phyloP scores from a whole-genome alignment of 1,140 invertebrate genomes.

The Bombus waltoni region DNA sequence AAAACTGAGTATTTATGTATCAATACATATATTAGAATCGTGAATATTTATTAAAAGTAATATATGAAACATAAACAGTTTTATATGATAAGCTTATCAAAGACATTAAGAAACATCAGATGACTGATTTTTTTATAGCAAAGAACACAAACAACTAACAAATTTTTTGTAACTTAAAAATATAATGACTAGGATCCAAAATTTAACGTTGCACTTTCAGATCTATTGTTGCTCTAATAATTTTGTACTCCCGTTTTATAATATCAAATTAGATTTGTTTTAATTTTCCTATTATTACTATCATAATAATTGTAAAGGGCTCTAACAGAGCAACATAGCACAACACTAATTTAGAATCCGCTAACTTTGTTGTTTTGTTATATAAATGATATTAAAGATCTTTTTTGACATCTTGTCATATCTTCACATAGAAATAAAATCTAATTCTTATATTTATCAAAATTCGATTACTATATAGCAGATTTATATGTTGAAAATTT shows the following conservation, averaged over 20 bases:
- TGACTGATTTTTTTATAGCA: conserved; percentile 21
- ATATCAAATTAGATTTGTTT: background rate
- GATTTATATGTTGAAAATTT: conserved; percentile 13
- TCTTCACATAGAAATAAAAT: conserved; percentile 2
- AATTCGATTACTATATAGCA: conserved; percentile 11
- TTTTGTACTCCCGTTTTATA: conserved; percentile 3
- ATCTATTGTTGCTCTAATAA: conserved; percentile 21
- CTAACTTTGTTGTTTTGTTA: background rate
- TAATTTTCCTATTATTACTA: background rate
- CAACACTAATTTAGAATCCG: conserved; percentile 32
- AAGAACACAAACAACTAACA: conserved; percentile 22
- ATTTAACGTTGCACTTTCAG: conserved; percentile 27
- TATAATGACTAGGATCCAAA: conserved; percentile 43
- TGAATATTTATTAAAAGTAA: conserved; percentile 9
- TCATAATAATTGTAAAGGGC: background rate
- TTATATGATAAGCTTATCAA: conserved; percentile 20
- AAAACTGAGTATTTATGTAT: conserved; percentile 8
- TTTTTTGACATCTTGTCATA: background rate
- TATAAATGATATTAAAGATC: background rate
- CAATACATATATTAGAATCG: background rate
- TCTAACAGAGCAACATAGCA: conserved; percentile 20
- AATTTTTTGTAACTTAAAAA: conserved; percentile 31
- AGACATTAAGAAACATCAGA: background rate
- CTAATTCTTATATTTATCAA: conserved; percentile 15
- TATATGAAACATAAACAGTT: conserved; percentile 6